Evolutionary conservation across 2,113 vertebrate genomes (phyloP), one percentile per base, ranked within the genome.

Genomic region (Petrocephalus microphthalmus): DNA sequence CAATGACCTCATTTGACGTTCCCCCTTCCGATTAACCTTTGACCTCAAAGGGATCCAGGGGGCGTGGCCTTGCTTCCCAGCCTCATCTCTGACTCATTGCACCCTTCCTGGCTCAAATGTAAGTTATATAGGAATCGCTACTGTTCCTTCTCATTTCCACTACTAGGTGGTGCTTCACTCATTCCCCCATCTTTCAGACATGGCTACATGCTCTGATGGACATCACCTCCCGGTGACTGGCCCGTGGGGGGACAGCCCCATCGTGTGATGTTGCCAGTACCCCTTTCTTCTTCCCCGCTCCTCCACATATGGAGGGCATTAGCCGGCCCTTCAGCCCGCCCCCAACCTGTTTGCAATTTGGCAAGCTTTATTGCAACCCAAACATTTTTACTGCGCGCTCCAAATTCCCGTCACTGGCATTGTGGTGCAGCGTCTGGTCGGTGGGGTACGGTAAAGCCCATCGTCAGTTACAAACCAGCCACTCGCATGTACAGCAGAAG

Each of bases 301-400:
- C n/a, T 37, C 7, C 51, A 47, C 90, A 89, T 85, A 86, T 86
- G 90, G 82, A 88, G 71, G n/a, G 67, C 52, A 88, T 90, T 88
- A 86, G 15, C 88, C 74, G 47, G 15, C 29, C 42, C 15, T 71
- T 67, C 13, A 89, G 37, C 85, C 45, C 29, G 53, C 13, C 51
- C 64, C 42, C n/a, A 74, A 60, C 56, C 86, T 88, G 87, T 90
- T 90, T 88, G 83, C 89, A 89, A 89, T 90, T 90, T 87, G 8
- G 81, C 33, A 57, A 85, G 85, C 81, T 87, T 89, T 71, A 89
- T 87, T 52, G 84, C 52, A 89, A 87, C 64, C 86, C 88, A 89
- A 89, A 89, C 85, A 88, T 89, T 90, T 90, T 49, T 57, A 52
- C 78, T 88, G 89, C 60, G 45, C 84, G 19, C 86, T 67, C 49